Evolutionary conservation across 2,888 invertebrate genomes (phyloP).

Genomic region (Coremacera marginata): DNA sequence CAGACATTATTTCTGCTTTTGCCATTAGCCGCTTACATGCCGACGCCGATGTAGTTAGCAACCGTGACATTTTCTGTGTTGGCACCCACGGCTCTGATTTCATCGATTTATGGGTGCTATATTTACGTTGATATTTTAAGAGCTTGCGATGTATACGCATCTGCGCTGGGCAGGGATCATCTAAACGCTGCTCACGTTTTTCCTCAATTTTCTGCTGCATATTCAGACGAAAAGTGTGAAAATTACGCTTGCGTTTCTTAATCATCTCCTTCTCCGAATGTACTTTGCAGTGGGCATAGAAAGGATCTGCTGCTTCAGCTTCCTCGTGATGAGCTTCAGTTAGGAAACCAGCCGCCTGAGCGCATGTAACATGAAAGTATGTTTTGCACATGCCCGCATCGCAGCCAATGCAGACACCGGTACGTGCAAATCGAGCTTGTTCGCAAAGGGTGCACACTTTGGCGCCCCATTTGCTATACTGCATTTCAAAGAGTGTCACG

Average conservation of each 20-base stretch:
- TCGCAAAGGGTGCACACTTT: conserved; percentile 92
- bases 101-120: conserved; percentile 79
- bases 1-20: conserved; percentile 92
- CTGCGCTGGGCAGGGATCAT: conserved; percentile 75
- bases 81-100: conserved; percentile 92
- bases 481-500: conserved; percentile 96
- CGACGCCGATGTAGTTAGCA: conserved; percentile 90
- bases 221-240: conserved; percentile 85
- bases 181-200: conserved; percentile 55
- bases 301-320: conserved; percentile 94
- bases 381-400: conserved; percentile 99
- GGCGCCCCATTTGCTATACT: conserved; percentile 96
- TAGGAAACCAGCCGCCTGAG: conserved; percentile 91
- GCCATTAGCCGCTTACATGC: conserved; percentile 84
- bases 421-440: conserved; percentile 86
- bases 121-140: conserved; percentile 87
- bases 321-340: conserved; percentile 94
- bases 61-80: conserved; percentile 93
- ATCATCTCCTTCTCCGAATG: conserved; percentile 93
- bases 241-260: conserved; percentile 84
- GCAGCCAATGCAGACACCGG: conserved; percentile 96
- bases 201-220: conserved; percentile 76
- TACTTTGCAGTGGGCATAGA: conserved; percentile 95
- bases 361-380: conserved; percentile 98
- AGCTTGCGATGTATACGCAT: conserved; percentile 83